Percentiles rank a stretch among this genome's conserved stretches.
Conservation (phyloP, 2,113 vertebrate species). For the Rhynchomys soricoides region DNA sequence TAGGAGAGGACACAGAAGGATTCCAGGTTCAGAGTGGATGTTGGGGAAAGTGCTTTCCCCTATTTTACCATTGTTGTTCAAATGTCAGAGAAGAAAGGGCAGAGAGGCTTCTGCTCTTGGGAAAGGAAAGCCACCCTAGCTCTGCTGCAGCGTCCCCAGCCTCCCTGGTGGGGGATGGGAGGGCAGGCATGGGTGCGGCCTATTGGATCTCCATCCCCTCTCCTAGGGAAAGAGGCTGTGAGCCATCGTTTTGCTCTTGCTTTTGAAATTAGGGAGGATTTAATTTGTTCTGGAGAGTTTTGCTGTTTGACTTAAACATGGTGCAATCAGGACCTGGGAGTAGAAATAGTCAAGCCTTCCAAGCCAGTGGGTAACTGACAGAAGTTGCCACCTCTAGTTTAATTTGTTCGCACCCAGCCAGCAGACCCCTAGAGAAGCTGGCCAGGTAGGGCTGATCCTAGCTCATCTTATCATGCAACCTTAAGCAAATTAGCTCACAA, state of each 20-base stretch:
- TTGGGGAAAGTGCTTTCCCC: too few species aligned
- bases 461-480: not conserved
- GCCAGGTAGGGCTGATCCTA: not conserved
- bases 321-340: not conserved
- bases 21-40: too few species aligned
- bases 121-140: not conserved
- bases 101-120: not conserved
- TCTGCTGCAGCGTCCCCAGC: not conserved
- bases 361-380: not conserved
- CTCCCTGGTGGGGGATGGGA: accelerated
- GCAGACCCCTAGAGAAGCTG: not conserved
- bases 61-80: too few species aligned
- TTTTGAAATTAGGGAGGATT: constrained; percentile 55
- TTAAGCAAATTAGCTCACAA: not conserved
- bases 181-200: not conserved
- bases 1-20: too few species aligned
- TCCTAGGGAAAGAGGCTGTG: not conserved
- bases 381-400: not conserved
- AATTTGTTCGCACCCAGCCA: not conserved
- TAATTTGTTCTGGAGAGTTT: constrained; percentile 30
- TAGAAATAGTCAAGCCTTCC: not conserved
- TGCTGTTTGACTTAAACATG: not conserved
- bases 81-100: too few species aligned
- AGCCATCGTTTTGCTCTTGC: constrained; percentile 12
- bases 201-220: not conserved